Evolutionary conservation across 2,888 invertebrate species (phyloP), one percentile per base, ranked within the genome.

Genomic region (Gortyna flavago): DNA sequence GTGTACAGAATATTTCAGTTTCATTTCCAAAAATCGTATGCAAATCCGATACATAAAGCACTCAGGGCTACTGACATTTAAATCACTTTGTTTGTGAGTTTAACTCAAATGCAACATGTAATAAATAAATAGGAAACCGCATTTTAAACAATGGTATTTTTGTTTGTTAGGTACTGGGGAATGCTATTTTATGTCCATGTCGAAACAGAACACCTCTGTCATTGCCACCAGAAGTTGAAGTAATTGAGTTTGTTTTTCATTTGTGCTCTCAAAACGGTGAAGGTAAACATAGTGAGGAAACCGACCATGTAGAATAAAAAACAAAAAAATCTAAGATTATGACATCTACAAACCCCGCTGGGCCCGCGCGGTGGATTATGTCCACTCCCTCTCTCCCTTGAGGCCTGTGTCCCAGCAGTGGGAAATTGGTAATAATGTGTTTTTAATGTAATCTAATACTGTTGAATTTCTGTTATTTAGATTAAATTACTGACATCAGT

Each of bases 31-130:
- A 70, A 74, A 51, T 71, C 25, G 35, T 51, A 21, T 68, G 25
- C 35, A 54, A 83, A 83, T 41, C 57, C 18, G 57, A 54, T 32
- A 62, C 48, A 61, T 59, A 59, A 66, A 78, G 32, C 79, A 82
- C 83, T 83, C 72, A 25, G 18, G 41, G 5, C 38, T 38, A 51
- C 48, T 51, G 66, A 68, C 44, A 79, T 79, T 79, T 64, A 79
- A 68, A 83, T 79, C 59, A 65, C 64, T 79, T 38, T 68, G 38
- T 79, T 74, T 82, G 62, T 16, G 35, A 77, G 29, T n/a, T 70
- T 18, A 66, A 67, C 38, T 71, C 9, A 21, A 71, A 48, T 77
- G 72, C 48, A 57, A 62, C 32, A 67, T 72, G 48, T 51, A 16
- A n/a, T 48, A 65, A 78, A 79, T 57, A 57, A 51, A 65, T 51